A percentile compares a stretch with the other conserved stretches of the same genome.
These are phyloP conservation scores for Neuroterus valhalla DNA, from an alignment of 1,140 invertebrate species.

Conservation along the genomic window DNA sequence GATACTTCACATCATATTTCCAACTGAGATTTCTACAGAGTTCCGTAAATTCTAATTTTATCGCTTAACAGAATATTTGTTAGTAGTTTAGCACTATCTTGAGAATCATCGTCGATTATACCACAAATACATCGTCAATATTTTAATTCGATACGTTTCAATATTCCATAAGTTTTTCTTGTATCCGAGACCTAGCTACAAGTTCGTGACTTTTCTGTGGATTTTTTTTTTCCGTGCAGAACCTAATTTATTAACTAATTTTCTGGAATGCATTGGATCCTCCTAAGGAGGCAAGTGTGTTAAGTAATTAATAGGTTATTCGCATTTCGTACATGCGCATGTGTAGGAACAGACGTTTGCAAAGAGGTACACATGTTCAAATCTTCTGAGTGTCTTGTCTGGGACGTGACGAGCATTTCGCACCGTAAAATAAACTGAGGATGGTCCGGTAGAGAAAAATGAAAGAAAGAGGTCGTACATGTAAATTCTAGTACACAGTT, in stretches of 20 bases:
- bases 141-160: too few relatives aligned
- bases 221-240: too few relatives aligned
- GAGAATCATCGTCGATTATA: too few relatives aligned
- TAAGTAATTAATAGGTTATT: constrained; percentile 22
- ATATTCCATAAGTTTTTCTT: too few relatives aligned
- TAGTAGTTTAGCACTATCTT: too few relatives aligned
- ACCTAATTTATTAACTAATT: not conserved
- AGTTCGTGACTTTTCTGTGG: too few relatives aligned
- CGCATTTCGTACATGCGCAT: constrained; percentile 1
- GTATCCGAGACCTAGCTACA: too few relatives aligned
- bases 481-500: not conserved
- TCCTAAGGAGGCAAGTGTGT: not conserved
- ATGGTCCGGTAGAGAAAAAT: not conserved
- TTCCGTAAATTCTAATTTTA: too few relatives aligned
- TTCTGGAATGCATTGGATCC: not conserved
- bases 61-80: too few relatives aligned
- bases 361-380: constrained; percentile 16
- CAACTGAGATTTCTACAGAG: too few relatives aligned
- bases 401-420: constrained; percentile 24
- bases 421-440: constrained; percentile 1
- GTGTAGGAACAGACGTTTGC: constrained; percentile 1
- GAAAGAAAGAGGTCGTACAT: constrained; percentile 12
- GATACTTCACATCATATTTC: too few relatives aligned
- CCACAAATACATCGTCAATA: too few relatives aligned
- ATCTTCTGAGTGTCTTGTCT: constrained; percentile 15